Percentiles rank a stretch among this genome's conserved stretches.
These are phyloP conservation scores for Eupithecia insigniata DNA, from an alignment of 2,888 invertebrate genomes.

Conservation along the genomic window DNA sequence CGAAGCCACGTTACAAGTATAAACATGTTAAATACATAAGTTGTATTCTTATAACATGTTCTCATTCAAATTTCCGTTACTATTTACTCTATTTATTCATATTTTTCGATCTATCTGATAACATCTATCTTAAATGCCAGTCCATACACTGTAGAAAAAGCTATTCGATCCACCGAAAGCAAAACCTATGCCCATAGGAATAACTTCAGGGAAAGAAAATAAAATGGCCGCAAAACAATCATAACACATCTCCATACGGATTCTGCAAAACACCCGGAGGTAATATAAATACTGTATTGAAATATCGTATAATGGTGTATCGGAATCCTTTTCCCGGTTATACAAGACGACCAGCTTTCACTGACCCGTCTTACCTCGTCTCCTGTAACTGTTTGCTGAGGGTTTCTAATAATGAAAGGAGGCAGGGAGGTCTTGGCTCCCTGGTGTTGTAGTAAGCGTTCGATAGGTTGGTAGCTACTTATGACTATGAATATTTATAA, in stretches of 20 bases:
- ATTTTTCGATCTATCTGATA: neutral
- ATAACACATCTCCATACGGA: conserved; percentile 58
- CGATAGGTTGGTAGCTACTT: conserved; percentile 78
- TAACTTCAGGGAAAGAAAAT: conserved; percentile 20
- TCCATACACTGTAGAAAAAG: neutral
- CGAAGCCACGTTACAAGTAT: too few relatives aligned
- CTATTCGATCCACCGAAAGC: neutral
- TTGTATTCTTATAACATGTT: neutral
- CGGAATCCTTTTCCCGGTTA: conserved; percentile 68
- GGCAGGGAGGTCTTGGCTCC: conserved; percentile 47
- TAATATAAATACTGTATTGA: conserved; percentile 80
- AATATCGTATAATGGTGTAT: conserved; percentile 79
- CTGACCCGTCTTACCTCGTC: conserved; percentile 49
- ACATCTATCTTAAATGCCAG: neutral
- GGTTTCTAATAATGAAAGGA: conserved; percentile 36
- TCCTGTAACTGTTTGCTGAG: conserved; percentile 16
- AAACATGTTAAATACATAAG: neutral
- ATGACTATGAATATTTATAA: conserved; percentile 83
- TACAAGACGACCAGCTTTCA: conserved; percentile 56
- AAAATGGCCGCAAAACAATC: conserved; percentile 46
- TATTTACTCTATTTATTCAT: neutral
- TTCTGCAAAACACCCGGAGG: conserved; percentile 68
- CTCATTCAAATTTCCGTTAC: neutral
- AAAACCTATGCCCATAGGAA: conserved; percentile 8
- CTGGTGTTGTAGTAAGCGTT: conserved; percentile 69